Evolutionary conservation across 1,140 invertebrate genomes (phyloP), one percentile per base, ranked within the genome.

Genomic region (Philotrypesis tridentata): DNA sequence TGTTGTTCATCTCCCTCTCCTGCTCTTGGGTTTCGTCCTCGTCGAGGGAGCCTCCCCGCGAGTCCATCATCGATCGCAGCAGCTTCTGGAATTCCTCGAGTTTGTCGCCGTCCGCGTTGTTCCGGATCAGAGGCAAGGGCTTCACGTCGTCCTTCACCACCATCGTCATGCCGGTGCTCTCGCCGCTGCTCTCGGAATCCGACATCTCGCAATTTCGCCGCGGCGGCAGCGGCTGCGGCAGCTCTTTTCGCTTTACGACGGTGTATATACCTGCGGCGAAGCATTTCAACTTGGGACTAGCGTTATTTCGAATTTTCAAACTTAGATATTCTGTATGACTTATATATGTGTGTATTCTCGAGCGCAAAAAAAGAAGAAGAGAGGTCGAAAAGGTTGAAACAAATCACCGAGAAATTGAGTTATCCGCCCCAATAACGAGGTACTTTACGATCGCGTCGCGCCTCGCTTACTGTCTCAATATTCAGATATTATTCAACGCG

Each of bases 71-170:
- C 70, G 90, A 88, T 86, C 86, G 86, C 23, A 92, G 79, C 14
- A 91, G 85, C 77, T 89, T 89, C 73, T 89, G 87, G 76, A 91
- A 92, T 87, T 92, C 90, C 55, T 90, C 88, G 33, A 88, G 85
- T 67, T 89, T 91, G 83, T 90, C 89, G 61, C 83, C 85, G 72
- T 86, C 85, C 7, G 73, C 82, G 80, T 86, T 88, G 74, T 85
- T 86, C 25, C 60, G 83, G 61, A 78, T 63, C 11, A 61, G 65
- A 17, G 37, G 82, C 82, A 8, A 11, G 23, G 77, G 33, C 77
- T 80, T 87, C 87, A 25, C 73, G n/a, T 83, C 82, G 29, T 83
- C 77, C 63, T 63, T 29, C 43, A 55, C 63, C 29, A 29, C 21
- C 73, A 74, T 65, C 31, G 23, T 89, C 79, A 85, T 85, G 82